phyloP scores from a whole-genome alignment of 2,797 vertebrate genomes.

The Ceryle rudis region DNA sequence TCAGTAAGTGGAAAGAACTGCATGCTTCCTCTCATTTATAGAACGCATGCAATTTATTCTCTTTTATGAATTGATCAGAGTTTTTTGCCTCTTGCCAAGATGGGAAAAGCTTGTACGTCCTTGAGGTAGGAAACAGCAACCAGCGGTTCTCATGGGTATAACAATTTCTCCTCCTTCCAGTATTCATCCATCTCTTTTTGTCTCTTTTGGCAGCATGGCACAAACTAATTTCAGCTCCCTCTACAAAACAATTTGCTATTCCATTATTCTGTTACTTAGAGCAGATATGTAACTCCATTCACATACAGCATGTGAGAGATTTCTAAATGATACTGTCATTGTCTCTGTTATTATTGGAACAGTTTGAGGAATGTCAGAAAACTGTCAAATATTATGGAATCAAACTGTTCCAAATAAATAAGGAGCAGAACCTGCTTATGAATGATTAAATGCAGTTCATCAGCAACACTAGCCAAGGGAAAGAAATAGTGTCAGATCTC shows the following conservation, averaged over 20 bases:
- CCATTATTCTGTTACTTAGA: slow-evolving; percentile 66
- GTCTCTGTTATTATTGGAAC: slow-evolving; percentile 61
- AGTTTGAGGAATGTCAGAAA: slow-evolving; percentile 59
- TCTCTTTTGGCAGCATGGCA: not conserved
- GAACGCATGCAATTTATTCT: not conserved
- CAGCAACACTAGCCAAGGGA: slow-evolving; percentile 18
- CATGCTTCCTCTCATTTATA: not conserved
- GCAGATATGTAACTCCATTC: slow-evolving; percentile 40
- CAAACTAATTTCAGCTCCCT: slow-evolving; percentile 43
- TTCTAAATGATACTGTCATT: slow-evolving; percentile 71
- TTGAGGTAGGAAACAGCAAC: not conserved
- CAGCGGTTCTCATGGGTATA: not conserved
- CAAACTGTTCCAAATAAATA: slow-evolving; percentile 60
- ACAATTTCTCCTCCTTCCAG: slow-evolving; percentile 27
- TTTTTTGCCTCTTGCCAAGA: not conserved
- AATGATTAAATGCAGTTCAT: slow-evolving; percentile 69
- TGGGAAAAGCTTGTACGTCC: not conserved
- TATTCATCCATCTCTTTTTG: slow-evolving; percentile 23
- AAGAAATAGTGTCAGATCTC: slow-evolving; percentile 16
- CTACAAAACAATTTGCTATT: slow-evolving; percentile 53
- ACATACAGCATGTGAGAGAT: slow-evolving; percentile 13
- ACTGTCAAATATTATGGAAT: slow-evolving; percentile 60
- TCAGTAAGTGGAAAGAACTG: not conserved
- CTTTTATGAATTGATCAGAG: not conserved
- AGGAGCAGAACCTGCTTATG: slow-evolving; percentile 52